A percentile compares a stretch with the other conserved stretches of the same genome.
Evolutionary conservation across 2,888 invertebrate species (phyloP).

Genomic region (Tubiluchus corallicola): DNA sequence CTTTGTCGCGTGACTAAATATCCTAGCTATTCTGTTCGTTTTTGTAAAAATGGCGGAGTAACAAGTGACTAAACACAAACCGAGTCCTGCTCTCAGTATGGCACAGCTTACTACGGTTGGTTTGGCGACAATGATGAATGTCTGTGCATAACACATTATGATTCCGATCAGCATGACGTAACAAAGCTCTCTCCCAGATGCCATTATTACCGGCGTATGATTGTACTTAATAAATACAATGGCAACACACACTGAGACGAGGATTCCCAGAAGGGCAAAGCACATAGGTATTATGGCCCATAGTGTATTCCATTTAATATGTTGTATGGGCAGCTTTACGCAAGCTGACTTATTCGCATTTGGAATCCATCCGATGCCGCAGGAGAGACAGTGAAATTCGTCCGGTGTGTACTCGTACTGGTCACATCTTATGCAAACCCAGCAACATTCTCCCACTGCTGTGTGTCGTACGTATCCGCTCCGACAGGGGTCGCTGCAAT

Average conservation of each 20-base stretch:
- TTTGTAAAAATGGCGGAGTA: background rate
- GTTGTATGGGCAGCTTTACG: too few species aligned
- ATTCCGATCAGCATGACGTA: slow-evolving; percentile 2
- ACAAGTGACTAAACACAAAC: background rate
- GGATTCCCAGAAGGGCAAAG: background rate
- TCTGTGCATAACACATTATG: background rate
- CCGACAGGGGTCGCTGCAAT: too few species aligned
- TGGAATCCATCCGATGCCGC: too few species aligned
- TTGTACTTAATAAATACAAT: slow-evolving; percentile 2
- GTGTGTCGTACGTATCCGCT: too few species aligned
- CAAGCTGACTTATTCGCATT: too few species aligned
- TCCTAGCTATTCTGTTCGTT: slow-evolving; percentile 1
- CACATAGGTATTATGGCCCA: too few species aligned
- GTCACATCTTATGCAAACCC: too few species aligned
- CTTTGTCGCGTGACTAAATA: background rate
- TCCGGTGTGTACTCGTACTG: too few species aligned
- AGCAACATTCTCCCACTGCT: too few species aligned
- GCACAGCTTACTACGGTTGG: slow-evolving; percentile 5
- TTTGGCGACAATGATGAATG: slow-evolving; percentile 2
- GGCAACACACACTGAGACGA: background rate
- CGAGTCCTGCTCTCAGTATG: background rate
- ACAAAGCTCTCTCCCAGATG: slow-evolving; percentile 6
- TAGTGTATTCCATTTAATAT: too few species aligned
- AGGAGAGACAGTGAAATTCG: too few species aligned
- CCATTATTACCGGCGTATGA: slow-evolving; percentile 8